Evolutionary conservation across 2,797 vertebrate species (phyloP).

Genomic region (Balearica regulorum): DNA sequence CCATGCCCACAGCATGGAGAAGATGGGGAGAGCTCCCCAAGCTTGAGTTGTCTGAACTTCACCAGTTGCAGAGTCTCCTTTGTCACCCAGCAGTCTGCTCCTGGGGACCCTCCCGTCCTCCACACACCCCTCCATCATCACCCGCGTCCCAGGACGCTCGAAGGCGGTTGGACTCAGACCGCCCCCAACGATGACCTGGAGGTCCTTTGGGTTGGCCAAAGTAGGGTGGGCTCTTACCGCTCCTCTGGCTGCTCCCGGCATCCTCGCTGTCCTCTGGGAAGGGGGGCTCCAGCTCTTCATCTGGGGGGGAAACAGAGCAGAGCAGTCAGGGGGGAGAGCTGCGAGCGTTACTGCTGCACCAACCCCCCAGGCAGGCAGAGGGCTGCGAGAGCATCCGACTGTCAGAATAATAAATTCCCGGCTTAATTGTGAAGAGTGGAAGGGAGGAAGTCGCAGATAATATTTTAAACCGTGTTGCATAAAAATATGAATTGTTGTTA

Average conservation of each 20-base stretch:
- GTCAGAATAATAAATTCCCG: background rate
- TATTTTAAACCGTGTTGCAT: slow-evolving; percentile 45
- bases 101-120: background rate
- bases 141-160: background rate
- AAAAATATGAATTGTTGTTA: slow-evolving; percentile 42
- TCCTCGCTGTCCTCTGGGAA: background rate
- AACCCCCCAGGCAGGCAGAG: background rate
- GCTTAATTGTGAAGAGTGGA: slow-evolving; percentile 7
- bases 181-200: rapidly evolving
- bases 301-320: slow-evolving; percentile 25
- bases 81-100: background rate
- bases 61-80: background rate
- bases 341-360: rapidly evolving
- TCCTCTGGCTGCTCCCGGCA: background rate
- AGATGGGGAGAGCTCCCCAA: background rate
- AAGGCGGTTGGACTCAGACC: rapidly evolving
- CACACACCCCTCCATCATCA: background rate
- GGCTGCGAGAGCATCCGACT: background rate
- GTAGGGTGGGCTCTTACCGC: slow-evolving; percentile 5
- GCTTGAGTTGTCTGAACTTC: background rate
- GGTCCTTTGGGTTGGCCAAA: background rate
- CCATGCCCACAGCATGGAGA: background rate
- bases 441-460: slow-evolving; percentile 41
- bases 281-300: slow-evolving; percentile 46
- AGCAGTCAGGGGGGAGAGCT: background rate